phyloP scores from a whole-genome alignment of 2,888 invertebrate genomes.

The Cephonodes hylas region DNA sequence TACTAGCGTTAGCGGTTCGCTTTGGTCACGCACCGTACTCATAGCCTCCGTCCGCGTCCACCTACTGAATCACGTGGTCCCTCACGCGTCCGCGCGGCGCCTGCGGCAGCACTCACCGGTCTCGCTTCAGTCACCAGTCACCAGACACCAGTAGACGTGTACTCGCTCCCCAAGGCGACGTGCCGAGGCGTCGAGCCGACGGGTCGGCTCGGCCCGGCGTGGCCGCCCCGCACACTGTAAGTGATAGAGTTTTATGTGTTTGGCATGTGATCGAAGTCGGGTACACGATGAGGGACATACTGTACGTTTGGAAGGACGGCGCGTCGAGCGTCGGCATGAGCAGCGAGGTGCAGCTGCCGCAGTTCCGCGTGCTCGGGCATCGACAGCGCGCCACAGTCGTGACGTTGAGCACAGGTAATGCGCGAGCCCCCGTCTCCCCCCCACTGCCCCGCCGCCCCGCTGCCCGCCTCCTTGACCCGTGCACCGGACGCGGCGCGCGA shows the following conservation, averaged over 20 bases:
- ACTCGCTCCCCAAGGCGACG: slow-evolving; percentile 21
- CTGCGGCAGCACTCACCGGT: not conserved
- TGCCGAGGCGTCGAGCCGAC: slow-evolving; percentile 21
- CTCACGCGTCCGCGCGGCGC: not conserved
- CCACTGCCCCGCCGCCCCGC: slow-evolving; percentile 21
- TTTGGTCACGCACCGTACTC: slow-evolving; percentile 9
- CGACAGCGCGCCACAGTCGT: slow-evolving; percentile 94
- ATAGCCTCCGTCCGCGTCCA: not conserved
- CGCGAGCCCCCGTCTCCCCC: slow-evolving; percentile 15
- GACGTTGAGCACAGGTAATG: slow-evolving; percentile 94
- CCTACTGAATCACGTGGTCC: not conserved
- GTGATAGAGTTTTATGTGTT: slow-evolving; percentile 64
- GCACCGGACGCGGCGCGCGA: slow-evolving; percentile 88
- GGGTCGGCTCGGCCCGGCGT: slow-evolving; percentile 23
- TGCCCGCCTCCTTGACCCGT: slow-evolving; percentile 79
- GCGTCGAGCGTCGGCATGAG: slow-evolving; percentile 93
- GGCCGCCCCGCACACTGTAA: slow-evolving; percentile 46
- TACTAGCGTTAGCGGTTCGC: slow-evolving; percentile 11
- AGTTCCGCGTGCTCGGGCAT: slow-evolving; percentile 96
- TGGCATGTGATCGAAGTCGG: slow-evolving; percentile 86
- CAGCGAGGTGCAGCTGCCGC: slow-evolving; percentile 94
- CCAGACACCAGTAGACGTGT: slow-evolving; percentile 1
- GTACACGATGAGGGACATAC: slow-evolving; percentile 94
- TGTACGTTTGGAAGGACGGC: slow-evolving; percentile 95
- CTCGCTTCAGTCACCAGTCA: slow-evolving; percentile 12